Conservation (phyloP, 2,797 vertebrate species). For the Dermochelys coriacea region DNA sequence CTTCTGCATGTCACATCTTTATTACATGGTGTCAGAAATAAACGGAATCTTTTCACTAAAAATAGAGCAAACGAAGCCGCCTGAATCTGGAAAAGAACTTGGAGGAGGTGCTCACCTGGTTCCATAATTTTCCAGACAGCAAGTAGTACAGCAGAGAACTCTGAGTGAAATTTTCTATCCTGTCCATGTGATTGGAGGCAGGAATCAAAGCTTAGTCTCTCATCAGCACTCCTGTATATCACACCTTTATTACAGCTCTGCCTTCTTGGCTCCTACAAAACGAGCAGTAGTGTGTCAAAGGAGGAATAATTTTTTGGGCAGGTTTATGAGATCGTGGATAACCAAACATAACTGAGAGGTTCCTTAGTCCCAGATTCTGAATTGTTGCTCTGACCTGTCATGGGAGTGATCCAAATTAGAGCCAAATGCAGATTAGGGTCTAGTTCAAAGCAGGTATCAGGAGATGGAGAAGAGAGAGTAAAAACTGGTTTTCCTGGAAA, state of each 20-base stretch:
- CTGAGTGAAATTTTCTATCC: background rate
- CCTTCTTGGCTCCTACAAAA: background rate
- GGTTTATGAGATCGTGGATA: background rate
- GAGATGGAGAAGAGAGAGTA: background rate
- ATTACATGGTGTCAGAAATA: background rate
- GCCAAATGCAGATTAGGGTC: background rate
- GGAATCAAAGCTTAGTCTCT: background rate
- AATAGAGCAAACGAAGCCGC: background rate
- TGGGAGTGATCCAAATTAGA: accelerated
- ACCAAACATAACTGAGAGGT: background rate
- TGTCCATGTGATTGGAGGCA: background rate
- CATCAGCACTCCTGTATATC: background rate
- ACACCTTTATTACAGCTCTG: background rate
- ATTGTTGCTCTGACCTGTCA: background rate
- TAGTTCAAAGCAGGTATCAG: background rate
- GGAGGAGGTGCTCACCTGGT: no score
- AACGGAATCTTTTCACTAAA: background rate
- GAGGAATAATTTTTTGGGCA: background rate
- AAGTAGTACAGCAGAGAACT: background rate
- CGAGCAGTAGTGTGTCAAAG: background rate
- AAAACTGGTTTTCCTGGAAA: slow-evolving; percentile 35
- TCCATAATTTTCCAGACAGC: background rate
- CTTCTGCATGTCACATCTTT: no score
- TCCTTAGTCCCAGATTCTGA: background rate
- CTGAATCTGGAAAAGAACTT: background rate